Evolutionary conservation across 1,140 invertebrate genomes (phyloP), one percentile per base, ranked within the genome.

Genomic region (Heliconius congener): DNA sequence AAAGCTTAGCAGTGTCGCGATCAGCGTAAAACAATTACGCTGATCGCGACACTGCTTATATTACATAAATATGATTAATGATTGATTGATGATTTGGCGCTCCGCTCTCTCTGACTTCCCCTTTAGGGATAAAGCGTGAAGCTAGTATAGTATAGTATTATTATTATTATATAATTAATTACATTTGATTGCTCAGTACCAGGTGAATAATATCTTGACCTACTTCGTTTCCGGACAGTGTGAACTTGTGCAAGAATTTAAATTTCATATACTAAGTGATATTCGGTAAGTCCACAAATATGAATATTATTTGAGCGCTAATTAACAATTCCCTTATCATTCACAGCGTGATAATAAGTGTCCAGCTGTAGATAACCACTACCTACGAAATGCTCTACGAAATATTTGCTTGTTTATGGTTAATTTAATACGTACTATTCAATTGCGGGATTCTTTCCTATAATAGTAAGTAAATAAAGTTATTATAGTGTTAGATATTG

Each of bases 351-450:
- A 85, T 86, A 80, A 86, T 84, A 75, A 82, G 77, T 82, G 81
- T 86, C 79, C 76, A 86, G 77, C 57, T 78, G 70, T 74, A 82
- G 82, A 86, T 86, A 85, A 84, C 76, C 82, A 76, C 72, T 81
- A 30, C 1, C 27, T 66, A 81, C 77, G 55, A 66, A 66, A 30
- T 0, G 60, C 4, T 23, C 42, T 46, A 46, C 42, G 42, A 46
- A 46, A 27, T 66, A 66, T 16, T 66, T 66, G 4, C 9, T 66
- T 30, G 1, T 27, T 60, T 30, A 16, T 66, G 60, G 60, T 66
- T 27, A 66, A 66, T 9, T 16, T 11, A 66, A 66, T 66, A 30
- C 23, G 13, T 66, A 30, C 0, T 11, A 66, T 66, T 66, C 60
- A 27, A 30, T 66, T 27, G 13, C 8, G 0, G 3, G n/a, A 1